These are phyloP conservation scores for Macaca mulatta DNA, from an alignment of 2,113 vertebrate genomes.

Conservation along the genomic window DNA sequence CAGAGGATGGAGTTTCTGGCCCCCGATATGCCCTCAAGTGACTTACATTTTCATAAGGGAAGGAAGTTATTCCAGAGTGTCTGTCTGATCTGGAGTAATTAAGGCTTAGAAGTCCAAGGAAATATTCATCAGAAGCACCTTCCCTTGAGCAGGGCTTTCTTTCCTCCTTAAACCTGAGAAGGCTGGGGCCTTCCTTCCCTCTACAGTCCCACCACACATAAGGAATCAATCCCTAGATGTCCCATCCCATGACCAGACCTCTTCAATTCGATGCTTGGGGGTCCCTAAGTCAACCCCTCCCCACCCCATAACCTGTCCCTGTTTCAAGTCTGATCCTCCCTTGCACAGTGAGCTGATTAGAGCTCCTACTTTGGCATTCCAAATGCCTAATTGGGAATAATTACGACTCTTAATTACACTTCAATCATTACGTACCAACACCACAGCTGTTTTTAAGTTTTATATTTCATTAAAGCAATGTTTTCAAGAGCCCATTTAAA, in stretches of 20 bases:
- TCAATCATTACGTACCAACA: constrained; percentile 48
- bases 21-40: too few relatives aligned
- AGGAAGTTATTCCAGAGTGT: not conserved
- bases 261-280: not conserved
- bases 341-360: constrained; percentile 9
- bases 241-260: not conserved
- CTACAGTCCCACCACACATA: not conserved
- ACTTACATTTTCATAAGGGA: not conserved
- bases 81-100: not conserved
- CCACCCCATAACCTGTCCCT: not conserved
- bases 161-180: not conserved
- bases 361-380: constrained; percentile 34
- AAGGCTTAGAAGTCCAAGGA: not conserved
- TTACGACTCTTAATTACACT: constrained; percentile 67
- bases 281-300: not conserved
- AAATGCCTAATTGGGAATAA: constrained; percentile 67
- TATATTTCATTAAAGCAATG: constrained; percentile 73
- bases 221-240: not conserved
- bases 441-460: constrained; percentile 68
- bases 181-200: not conserved
- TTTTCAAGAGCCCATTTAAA: constrained; percentile 60
- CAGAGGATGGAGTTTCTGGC: not conserved
- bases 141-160: not conserved
- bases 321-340: not conserved
- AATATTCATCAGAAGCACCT: not conserved